Base-by-base conservation (phyloP, 2,888 invertebrate genomes). In the Catocala sponsa region DNA sequence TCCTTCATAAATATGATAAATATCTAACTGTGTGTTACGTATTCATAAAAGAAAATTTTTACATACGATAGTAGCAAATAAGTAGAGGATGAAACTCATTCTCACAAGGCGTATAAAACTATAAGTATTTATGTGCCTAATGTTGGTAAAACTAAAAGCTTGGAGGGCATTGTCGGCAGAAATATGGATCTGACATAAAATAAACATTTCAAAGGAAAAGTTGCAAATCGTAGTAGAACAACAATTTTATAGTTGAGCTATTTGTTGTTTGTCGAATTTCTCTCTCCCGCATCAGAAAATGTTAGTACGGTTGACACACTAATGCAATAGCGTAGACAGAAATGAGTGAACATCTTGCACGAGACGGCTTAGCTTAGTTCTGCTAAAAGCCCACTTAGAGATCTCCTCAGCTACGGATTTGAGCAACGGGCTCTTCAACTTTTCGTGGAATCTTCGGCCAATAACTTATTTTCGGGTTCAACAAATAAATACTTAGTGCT, bases 321-420 rank as follows among this genome's bases (percentile, higher is more conserved):
- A 90, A 89, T 88, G 87, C 86, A 90, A 86, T 86, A 85, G 85
- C 81, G 84, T 84, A 86, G 85, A 88, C 83, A 89, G 88, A 89
- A 92, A 91, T 91, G 89, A 90, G 85, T 82, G 85, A 89, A 90
- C 90, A 88, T 90, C 86, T 89, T 91, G 91, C 88, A 86, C 83
- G 83, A 88, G 91, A 90, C 89, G 91, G 92, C 92, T 94, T 91
- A 94, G 91, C 91, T 90, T 86, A 89, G 90, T 91, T 85, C 85
- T 86, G 84, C 92, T 94, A 94, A 94, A 94, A 94, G 94, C 94
- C 91, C 92, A 94, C 94, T 94, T 92, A 93, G 89, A 91, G 85
- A 89, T 90, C 91, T 91, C 90, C 91, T 91, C 90, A 86, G 84
- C 81, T 82, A 78, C 88, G 92, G 92, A 92, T 93, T 92, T 92